These are phyloP conservation scores for Aphelinus atriplicis DNA, from an alignment of 1,140 invertebrate genomes.

Conservation along the genomic window DNA sequence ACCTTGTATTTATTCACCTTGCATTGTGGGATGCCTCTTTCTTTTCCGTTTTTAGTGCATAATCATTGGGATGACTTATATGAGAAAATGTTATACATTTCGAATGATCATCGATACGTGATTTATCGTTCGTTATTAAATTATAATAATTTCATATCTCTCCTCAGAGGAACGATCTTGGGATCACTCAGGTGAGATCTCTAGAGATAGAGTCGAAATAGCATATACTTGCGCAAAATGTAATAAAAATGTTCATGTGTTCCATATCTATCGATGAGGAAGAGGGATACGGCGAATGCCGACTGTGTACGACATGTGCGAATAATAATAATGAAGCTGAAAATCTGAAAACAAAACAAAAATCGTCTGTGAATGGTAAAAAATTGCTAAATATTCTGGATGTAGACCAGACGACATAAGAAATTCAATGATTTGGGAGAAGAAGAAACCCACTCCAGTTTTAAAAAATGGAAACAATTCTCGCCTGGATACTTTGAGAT, in stretches of 20 bases:
- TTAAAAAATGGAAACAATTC: constrained; percentile 31
- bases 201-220: too few relatives aligned
- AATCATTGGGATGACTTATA: too few relatives aligned
- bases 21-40: too few relatives aligned
- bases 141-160: too few relatives aligned
- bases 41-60: too few relatives aligned
- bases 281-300: constrained; percentile 37
- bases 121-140: too few relatives aligned
- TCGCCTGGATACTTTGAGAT: constrained; percentile 8
- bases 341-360: background rate
- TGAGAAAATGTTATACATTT: too few relatives aligned
- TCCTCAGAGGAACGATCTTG: too few relatives aligned
- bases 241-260: constrained; percentile 37
- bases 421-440: constrained; percentile 6
- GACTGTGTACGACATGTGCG: constrained; percentile 33
- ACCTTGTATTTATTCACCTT: too few relatives aligned
- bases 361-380: background rate
- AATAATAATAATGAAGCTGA: background rate
- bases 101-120: too few relatives aligned
- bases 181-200: too few relatives aligned
- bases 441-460: constrained; percentile 9
- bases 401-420: constrained; percentile 6
- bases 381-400: constrained; percentile 16
- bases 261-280: constrained; percentile 37
- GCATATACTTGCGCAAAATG: constrained; percentile 41